Percentiles rank a stretch among this genome's conserved stretches.
Evolutionary conservation across 2,888 invertebrate genomes (phyloP).

Genomic region (Ashinkailepas kermadecensis): DNA sequence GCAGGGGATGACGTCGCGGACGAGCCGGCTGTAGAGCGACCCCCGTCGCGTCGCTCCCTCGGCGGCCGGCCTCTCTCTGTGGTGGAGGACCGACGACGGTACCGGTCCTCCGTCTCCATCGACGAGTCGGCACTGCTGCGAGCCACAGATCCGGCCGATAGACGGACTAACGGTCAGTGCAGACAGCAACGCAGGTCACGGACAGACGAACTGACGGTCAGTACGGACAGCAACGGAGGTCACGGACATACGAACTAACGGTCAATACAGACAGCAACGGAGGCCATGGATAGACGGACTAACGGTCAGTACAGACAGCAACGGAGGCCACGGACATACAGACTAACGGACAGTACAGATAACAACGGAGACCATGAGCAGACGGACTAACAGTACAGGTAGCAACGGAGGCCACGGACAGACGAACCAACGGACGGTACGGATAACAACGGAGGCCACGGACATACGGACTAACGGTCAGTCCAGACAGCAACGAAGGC

Average conservation of each 20-base stretch:
- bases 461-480: not conserved
- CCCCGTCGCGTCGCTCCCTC: not conserved
- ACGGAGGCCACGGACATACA: no score
- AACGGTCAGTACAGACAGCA: not conserved
- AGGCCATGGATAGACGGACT: no score
- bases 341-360: not conserved
- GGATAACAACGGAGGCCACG: not conserved
- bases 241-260: no score
- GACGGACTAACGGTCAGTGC: not conserved
- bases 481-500: not conserved
- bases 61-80: constrained; percentile 11
- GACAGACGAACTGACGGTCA: not conserved
- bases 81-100: constrained; percentile 5
- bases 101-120: constrained; percentile 19
- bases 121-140: constrained; percentile 18
- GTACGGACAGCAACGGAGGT: not conserved
- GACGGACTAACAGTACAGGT: not conserved
- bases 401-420: no score
- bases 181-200: no score
- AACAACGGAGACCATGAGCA: no score
- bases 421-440: not conserved
- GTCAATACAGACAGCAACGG: no score
- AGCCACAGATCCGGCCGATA: not conserved
- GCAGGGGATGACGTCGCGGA: not conserved
- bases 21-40: not conserved